Evolutionary conservation across 2,113 vertebrate genomes (phyloP).

Genomic region (Talpa occidentalis): DNA sequence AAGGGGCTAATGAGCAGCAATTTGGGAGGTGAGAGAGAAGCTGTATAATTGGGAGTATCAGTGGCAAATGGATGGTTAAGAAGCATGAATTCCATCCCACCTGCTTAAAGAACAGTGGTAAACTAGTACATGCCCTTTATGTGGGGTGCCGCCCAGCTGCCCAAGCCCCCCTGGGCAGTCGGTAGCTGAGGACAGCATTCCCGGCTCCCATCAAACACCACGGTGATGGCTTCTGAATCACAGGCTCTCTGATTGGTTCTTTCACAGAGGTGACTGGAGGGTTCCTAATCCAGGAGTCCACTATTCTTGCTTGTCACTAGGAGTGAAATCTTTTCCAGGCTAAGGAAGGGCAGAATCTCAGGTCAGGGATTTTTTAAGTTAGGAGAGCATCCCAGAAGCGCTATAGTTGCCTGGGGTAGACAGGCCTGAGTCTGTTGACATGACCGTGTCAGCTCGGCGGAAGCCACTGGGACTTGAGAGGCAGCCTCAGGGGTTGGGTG

Average conservation of each 20-base stretch:
- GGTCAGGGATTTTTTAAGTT: not conserved
- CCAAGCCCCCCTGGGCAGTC: not conserved
- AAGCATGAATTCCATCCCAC: not conserved
- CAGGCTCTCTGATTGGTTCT: not conserved
- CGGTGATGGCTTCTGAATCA: not conserved
- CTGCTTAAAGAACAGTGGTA: not conserved
- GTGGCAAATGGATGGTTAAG: not conserved
- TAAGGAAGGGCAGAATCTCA: not conserved
- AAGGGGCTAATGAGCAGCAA: not conserved
- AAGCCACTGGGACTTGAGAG: not conserved
- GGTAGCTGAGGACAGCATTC: not conserved
- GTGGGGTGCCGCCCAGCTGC: not conserved
- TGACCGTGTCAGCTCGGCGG: not conserved
- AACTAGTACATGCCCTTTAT: not conserved
- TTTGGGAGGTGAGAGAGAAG: not conserved
- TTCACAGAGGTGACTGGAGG: not conserved
- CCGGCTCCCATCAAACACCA: not conserved
- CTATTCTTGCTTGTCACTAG: not conserved
- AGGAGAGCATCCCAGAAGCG: not conserved
- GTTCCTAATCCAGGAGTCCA: fast-evolving
- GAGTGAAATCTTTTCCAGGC: not conserved
- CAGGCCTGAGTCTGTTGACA: not conserved
- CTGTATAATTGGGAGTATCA: not conserved
- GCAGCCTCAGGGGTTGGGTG: too few relatives aligned
- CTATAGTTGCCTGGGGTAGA: not conserved